Conservation (phyloP, 2,888 invertebrate species). For the Epinotia demarniana region DNA sequence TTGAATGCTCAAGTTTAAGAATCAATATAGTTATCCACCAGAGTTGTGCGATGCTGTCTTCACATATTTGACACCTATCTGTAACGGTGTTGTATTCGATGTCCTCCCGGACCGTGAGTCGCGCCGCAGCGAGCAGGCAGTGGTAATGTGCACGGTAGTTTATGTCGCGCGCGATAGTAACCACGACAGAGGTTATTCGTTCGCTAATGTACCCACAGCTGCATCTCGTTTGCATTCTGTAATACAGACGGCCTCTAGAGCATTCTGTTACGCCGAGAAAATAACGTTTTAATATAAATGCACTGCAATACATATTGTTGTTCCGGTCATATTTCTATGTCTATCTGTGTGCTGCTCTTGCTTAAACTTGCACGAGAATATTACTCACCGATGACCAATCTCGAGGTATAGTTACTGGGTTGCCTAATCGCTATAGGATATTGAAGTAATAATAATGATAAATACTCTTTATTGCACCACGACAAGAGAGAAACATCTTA, state of each 20-base stretch:
- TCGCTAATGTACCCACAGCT: conserved; percentile 76
- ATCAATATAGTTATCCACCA: too few relatives aligned
- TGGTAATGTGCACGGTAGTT: conserved; percentile 81
- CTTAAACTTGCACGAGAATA: too few relatives aligned
- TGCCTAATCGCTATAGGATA: too few relatives aligned
- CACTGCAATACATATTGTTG: not conserved
- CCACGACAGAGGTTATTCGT: conserved; percentile 81
- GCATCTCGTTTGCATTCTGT: conserved; percentile 77
- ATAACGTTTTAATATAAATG: conserved; percentile 32
- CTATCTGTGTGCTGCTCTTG: not conserved
- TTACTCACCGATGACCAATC: too few relatives aligned
- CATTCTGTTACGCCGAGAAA: conserved; percentile 27
- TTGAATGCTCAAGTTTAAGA: too few relatives aligned
- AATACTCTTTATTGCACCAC: too few relatives aligned
- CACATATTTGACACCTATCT: too few relatives aligned
- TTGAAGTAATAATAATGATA: too few relatives aligned
- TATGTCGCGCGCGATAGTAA: conserved; percentile 81
- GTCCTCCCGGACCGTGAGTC: conserved; percentile 56
- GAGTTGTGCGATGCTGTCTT: too few relatives aligned
- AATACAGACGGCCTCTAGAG: conserved; percentile 45
- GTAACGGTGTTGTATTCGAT: conserved; percentile 41
- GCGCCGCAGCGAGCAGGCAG: conserved; percentile 33
- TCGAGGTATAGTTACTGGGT: too few relatives aligned
- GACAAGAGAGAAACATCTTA: too few relatives aligned
- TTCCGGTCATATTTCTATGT: not conserved